Evolutionary conservation across 2,797 vertebrate genomes (phyloP).

Genomic region (Acanthis flammea): DNA sequence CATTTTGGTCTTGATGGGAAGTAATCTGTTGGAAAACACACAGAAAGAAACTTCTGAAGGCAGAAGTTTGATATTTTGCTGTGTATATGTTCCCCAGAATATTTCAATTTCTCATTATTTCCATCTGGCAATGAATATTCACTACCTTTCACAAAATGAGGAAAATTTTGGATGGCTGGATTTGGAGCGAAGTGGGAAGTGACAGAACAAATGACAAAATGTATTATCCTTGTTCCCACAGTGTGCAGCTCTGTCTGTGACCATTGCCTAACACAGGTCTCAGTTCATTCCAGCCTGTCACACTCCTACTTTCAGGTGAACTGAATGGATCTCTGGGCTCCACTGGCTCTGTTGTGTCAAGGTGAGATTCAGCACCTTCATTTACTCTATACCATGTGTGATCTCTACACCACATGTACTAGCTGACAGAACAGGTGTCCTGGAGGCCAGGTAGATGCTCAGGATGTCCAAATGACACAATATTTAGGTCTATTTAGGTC

Average conservation of each 20-base stretch:
- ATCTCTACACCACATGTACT: neutral
- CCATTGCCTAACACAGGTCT: neutral
- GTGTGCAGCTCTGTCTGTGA: neutral
- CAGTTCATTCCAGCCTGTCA: neutral
- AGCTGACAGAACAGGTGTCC: neutral
- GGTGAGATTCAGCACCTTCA: neutral
- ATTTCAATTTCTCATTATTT: neutral
- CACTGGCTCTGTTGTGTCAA: neutral
- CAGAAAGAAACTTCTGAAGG: neutral
- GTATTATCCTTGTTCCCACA: neutral
- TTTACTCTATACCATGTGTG: neutral
- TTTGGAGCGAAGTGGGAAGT: neutral
- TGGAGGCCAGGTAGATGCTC: neutral
- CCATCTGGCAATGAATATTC: neutral
- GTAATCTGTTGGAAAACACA: neutral
- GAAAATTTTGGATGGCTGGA: neutral
- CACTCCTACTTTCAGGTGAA: neutral
- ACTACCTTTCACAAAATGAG: neutral
- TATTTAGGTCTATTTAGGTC: neutral
- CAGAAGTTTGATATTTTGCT: neutral
- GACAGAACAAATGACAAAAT: neutral
- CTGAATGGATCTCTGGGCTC: neutral
- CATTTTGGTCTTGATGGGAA: neutral
- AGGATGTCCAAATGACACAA: neutral
- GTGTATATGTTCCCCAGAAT: neutral